Percentiles rank a stretch among this genome's conserved stretches.
phyloP scores from a whole-genome alignment of 2,888 invertebrate species.

The Ashinkailepas kermadecensis region DNA sequence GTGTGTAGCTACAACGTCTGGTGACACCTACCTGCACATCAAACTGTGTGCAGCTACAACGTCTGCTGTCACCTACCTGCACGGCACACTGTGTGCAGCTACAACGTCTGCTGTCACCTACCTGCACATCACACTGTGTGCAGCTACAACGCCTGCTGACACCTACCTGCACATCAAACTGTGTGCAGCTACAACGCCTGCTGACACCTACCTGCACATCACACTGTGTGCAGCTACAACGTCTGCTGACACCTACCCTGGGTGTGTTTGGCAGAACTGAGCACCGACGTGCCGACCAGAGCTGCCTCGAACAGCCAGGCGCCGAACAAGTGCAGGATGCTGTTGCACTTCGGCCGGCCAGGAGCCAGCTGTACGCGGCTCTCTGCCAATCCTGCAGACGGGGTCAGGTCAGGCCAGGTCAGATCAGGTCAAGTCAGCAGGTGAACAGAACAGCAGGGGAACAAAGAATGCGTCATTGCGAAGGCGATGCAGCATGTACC shows the following conservation, averaged over 20 bases:
- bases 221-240: background rate
- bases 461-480: too few species aligned
- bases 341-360: slow-evolving; percentile 78
- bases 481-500: too few species aligned
- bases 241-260: background rate
- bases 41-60: background rate
- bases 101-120: background rate
- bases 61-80: background rate
- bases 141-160: background rate
- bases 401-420: background rate
- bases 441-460: too few species aligned
- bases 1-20: background rate
- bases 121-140: background rate
- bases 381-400: background rate
- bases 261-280: slow-evolving; percentile 38
- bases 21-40: background rate
- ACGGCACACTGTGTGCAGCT: background rate
- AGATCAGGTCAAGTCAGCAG: too few species aligned
- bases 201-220: too few species aligned
- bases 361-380: slow-evolving; percentile 25
- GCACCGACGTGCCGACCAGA: slow-evolving; percentile 67
- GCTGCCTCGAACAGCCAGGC: slow-evolving; percentile 96
- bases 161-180: background rate
- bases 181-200: background rate
- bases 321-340: slow-evolving; percentile 88